These are phyloP conservation scores for Pyrgilauda ruficollis DNA, from an alignment of 2,113 vertebrate species.

Conservation along the genomic window DNA sequence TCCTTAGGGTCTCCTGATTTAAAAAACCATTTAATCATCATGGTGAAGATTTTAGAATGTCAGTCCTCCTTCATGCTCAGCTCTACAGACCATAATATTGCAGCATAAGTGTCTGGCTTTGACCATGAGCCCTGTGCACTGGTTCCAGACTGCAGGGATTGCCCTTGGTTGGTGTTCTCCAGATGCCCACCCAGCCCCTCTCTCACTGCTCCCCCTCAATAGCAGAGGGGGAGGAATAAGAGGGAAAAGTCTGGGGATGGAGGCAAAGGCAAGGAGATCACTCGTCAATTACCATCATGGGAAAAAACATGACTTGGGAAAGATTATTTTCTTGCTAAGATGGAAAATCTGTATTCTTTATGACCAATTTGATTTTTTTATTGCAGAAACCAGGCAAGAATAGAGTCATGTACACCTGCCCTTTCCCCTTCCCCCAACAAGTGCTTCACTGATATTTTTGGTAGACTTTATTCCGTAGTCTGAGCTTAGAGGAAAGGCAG, in stretches of 20 bases:
- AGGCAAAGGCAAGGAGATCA: neutral
- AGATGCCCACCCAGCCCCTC: neutral
- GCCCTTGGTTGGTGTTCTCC: neutral
- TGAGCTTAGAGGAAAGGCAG: neutral
- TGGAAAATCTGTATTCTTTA: neutral
- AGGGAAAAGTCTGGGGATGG: neutral
- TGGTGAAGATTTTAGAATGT: neutral
- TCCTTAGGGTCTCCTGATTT: neutral
- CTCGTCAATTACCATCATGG: neutral
- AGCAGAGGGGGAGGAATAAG: neutral
- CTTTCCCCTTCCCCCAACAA: fast-evolving
- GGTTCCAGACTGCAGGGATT: neutral
- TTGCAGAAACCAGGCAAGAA: neutral
- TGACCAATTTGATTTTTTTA: neutral
- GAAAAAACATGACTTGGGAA: neutral
- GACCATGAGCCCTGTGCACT: neutral
- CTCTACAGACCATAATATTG: neutral
- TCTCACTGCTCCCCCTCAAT: neutral
- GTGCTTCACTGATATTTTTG: neutral
- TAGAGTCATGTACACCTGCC: neutral
- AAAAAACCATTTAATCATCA: neutral
- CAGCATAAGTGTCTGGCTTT: neutral
- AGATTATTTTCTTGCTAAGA: neutral
- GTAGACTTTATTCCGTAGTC: neutral
- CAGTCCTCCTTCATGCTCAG: neutral